These are phyloP conservation scores for Linnaemya vulpina DNA, from an alignment of 2,888 invertebrate genomes.

Conservation along the genomic window DNA sequence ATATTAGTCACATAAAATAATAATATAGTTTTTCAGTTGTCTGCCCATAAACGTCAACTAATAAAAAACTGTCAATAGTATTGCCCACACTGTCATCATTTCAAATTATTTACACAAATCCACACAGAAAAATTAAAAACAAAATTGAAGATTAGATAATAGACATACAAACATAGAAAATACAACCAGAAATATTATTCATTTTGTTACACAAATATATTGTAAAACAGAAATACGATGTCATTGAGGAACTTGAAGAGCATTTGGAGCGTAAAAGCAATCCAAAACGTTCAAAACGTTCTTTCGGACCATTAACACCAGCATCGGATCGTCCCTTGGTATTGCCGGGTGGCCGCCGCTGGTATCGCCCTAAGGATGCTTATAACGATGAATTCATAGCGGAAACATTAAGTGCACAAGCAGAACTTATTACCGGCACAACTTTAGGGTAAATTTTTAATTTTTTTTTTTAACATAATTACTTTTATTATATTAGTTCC, in stretches of 20 bases:
- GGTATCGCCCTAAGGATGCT: constrained; percentile 92
- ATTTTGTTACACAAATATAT: constrained; percentile 56
- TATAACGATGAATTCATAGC: constrained; percentile 95
- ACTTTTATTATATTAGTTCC: constrained; percentile 27
- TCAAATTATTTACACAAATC: neutral
- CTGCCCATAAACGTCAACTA: no score
- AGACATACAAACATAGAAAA: constrained; percentile 16
- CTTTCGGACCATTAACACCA: constrained; percentile 86
- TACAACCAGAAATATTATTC: constrained; percentile 45
- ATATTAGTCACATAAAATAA: no score
- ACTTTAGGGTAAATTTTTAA: constrained; percentile 89
- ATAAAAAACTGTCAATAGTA: neutral
- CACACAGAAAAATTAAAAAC: neutral
- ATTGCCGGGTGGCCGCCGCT: constrained; percentile 90
- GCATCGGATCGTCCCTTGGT: constrained; percentile 88
- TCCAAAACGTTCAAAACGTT: constrained; percentile 83
- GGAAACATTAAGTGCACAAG: constrained; percentile 92
- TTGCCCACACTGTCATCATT: constrained; percentile 14
- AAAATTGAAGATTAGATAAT: neutral
- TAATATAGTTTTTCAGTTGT: no score
- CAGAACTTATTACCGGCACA: constrained; percentile 92
- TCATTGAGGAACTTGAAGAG: constrained; percentile 84
- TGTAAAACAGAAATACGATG: constrained; percentile 78
- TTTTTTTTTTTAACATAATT: no score
- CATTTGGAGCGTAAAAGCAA: constrained; percentile 83